phyloP scores from a whole-genome alignment of 1,140 invertebrate species.

The Brachionus asplanchnoidis region DNA sequence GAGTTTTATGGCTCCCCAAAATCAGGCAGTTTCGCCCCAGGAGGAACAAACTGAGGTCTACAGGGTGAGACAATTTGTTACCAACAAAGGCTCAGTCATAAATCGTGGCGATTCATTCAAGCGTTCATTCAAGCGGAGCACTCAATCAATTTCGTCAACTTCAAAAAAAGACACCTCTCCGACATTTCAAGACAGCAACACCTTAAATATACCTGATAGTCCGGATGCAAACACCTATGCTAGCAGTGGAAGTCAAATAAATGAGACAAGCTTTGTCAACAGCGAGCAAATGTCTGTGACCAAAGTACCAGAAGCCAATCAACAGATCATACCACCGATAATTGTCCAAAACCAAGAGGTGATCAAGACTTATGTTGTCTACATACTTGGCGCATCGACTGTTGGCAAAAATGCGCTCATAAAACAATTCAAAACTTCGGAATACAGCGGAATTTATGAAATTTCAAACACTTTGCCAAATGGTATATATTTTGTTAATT shows the following conservation, averaged over 20 bases:
- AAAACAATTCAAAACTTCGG: constrained; percentile 40
- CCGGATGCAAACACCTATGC: neutral
- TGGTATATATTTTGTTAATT: neutral
- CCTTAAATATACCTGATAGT: constrained; percentile 11
- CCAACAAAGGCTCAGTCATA: constrained; percentile 24
- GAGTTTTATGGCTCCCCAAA: neutral
- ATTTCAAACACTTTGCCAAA: neutral
- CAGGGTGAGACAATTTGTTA: constrained; percentile 37
- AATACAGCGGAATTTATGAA: constrained; percentile 41
- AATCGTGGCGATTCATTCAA: constrained; percentile 40
- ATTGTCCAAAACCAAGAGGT: neutral
- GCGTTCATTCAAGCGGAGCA: constrained; percentile 35
- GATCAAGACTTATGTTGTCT: constrained; percentile 18
- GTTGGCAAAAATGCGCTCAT: constrained; percentile 36
- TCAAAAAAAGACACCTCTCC: neutral
- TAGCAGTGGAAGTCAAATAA: neutral
- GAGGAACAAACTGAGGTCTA: constrained; percentile 14
- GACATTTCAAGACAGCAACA: neutral
- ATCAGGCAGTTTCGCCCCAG: neutral
- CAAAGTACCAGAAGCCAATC: neutral
- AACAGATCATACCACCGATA: neutral
- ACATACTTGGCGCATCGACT: constrained; percentile 12
- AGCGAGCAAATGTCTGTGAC: neutral
- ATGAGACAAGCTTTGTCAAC: constrained; percentile 10
- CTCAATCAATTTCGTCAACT: constrained; percentile 40